Conservation (phyloP, 2,888 invertebrate species). For the Pachydiplax longipennis region DNA sequence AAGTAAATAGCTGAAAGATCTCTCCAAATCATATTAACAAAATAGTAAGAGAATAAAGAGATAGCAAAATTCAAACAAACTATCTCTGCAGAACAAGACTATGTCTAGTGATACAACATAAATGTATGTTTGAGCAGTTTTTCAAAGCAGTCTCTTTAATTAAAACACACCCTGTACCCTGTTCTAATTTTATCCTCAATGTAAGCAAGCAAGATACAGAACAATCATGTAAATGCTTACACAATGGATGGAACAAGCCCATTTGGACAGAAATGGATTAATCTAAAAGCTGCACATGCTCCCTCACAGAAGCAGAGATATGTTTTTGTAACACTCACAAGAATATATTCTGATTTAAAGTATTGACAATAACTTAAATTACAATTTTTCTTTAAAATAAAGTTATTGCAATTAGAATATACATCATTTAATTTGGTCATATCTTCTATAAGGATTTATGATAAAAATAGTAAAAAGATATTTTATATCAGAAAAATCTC, state of each 20-base stretch:
- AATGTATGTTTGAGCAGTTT: slow-evolving; percentile 23
- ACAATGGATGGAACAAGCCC: slow-evolving; percentile 36
- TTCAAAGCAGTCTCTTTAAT: slow-evolving; percentile 19
- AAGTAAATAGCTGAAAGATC: not conserved
- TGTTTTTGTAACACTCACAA: not conserved
- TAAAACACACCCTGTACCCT: slow-evolving; percentile 14
- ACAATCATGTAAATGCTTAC: not conserved
- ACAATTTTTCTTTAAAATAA: not conserved
- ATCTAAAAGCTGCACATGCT: not conserved
- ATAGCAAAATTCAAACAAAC: not conserved
- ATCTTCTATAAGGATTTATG: too few relatives aligned
- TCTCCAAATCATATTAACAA: slow-evolving; percentile 3
- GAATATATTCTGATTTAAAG: not conserved
- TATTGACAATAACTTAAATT: too few relatives aligned
- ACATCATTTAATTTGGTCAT: not conserved
- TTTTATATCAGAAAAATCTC: too few relatives aligned
- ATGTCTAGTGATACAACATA: not conserved
- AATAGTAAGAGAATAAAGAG: slow-evolving; percentile 8
- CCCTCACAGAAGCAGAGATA: slow-evolving; percentile 11
- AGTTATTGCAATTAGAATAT: not conserved
- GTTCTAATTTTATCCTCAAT: not conserved
- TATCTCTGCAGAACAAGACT: not conserved
- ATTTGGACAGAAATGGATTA: not conserved
- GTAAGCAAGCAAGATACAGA: not conserved
- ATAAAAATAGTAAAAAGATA: too few relatives aligned